Percentiles rank a stretch among this genome's conserved stretches.
Evolutionary conservation across 1,140 invertebrate species (phyloP).

Genomic region (Musca domestica): DNA sequence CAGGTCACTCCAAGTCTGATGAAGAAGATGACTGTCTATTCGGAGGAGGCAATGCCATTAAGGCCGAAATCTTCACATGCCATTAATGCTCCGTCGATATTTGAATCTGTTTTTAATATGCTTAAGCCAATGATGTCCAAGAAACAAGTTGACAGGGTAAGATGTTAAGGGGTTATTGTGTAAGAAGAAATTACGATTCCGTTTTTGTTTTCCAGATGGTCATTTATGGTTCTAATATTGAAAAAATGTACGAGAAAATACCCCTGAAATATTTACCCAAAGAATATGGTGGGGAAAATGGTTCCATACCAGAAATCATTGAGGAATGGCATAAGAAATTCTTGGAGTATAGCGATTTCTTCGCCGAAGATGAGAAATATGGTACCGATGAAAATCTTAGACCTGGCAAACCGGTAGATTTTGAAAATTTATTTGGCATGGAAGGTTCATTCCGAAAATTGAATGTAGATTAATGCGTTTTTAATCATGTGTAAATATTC

Average conservation of each 20-base stretch:
- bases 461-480: constrained; percentile 31
- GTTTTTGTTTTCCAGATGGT: constrained; percentile 55
- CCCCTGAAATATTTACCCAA: constrained; percentile 57
- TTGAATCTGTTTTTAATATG: constrained; percentile 57
- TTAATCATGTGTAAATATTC: too few relatives aligned
- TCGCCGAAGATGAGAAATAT: constrained; percentile 59
- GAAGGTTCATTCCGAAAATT: constrained; percentile 49
- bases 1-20: constrained; percentile 56
- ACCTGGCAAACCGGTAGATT: constrained; percentile 60
- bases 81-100: constrained; percentile 57
- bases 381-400: constrained; percentile 60
- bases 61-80: constrained; percentile 56
- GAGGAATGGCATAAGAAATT: constrained; percentile 60
- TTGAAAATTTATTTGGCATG: constrained; percentile 51
- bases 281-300: constrained; percentile 61
- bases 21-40: constrained; percentile 55
- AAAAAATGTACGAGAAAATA: constrained; percentile 54
- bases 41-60: constrained; percentile 58
- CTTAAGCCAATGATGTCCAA: constrained; percentile 58
- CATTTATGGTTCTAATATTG: constrained; percentile 57
- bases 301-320: constrained; percentile 54
- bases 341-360: constrained; percentile 59
- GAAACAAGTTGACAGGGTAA: constrained; percentile 54
- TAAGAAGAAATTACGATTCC: background rate
- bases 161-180: background rate